Evolutionary conservation across 2,888 invertebrate genomes (phyloP), one percentile per base, ranked within the genome.

Genomic region (Drosophila quinaria): DNA sequence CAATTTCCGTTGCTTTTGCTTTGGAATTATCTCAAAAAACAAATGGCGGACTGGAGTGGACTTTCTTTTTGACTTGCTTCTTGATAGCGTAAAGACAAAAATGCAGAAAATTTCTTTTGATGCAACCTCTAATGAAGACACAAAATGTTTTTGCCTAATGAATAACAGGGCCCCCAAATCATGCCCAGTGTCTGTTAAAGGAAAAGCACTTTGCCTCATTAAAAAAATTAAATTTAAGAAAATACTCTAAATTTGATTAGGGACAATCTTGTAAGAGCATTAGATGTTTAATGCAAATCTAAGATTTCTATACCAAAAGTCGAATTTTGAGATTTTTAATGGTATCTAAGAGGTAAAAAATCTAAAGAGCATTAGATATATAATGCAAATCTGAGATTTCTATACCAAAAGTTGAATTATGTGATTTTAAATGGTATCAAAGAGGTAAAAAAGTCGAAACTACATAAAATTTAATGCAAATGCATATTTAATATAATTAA

Each of bases 181-280:
- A 42, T 4, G 5, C 10, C 11, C 15, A 39, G n/a, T 19, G 25
- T 60, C n/a, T 6, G 33, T 13, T 13, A 0, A 41, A 22, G 37
- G 6, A 49, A 56, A 47, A 52, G 56, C 68, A 73, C 70, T 85
- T 81, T 76, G 76, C 35, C 69, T 85, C 69, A 81, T 85, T 81
- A 79, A 73, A 79, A 74, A 76, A 70, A 78, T 76, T 56, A 60
- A 65, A 51, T 68, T 67, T 47, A 39, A n/a, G 19, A 15, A 55
- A 58, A 41, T 59, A 3, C 29, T n/a, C 17, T 37, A 15, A 39
- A 13, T 31, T 33, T 47, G n/a, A 29, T 9, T 17, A 4, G 1
- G 0, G 5, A 52, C 46, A 60, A 33, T 15, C 33, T 63, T 33
- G 11, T 46, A 8, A n/a, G 19, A 13, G 25, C 35, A n/a, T 13